Evolutionary conservation across 2,113 vertebrate species (phyloP).

Genomic region (Pterocles orientalis): DNA sequence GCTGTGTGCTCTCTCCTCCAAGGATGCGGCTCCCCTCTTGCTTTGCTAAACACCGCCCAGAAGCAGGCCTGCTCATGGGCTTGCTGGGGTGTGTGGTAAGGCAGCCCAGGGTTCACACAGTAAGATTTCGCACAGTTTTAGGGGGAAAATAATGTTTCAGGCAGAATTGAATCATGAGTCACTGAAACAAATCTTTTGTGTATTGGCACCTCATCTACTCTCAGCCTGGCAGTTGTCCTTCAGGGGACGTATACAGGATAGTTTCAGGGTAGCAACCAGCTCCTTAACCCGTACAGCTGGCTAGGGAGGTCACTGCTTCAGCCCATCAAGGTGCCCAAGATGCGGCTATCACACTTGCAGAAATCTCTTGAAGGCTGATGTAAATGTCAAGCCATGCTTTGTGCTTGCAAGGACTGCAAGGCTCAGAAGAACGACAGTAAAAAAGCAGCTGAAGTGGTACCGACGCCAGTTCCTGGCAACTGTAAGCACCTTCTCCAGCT

Average conservation of each 20-base stretch:
- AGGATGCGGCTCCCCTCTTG: not conserved
- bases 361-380: not conserved
- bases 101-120: not conserved
- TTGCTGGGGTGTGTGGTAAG: not conserved
- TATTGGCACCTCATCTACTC: not conserved
- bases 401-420: not conserved
- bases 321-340: not conserved
- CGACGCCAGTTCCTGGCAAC: not conserved
- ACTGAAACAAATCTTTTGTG: not conserved
- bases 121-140: not conserved
- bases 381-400: not conserved
- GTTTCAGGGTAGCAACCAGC: not conserved
- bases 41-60: not conserved
- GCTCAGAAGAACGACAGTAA: not conserved
- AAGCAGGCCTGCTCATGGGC: not conserved
- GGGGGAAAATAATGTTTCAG: not conserved
- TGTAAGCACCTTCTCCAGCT: not conserved
- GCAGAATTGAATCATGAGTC: not conserved
- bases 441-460: not conserved
- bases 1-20: not conserved
- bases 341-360: not conserved
- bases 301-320: not conserved
- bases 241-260: fast-evolving
- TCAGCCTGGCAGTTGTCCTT: not conserved
- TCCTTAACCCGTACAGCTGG: not conserved